phyloP scores from a whole-genome alignment of 2,888 invertebrate genomes.

The Timandra comae region DNA sequence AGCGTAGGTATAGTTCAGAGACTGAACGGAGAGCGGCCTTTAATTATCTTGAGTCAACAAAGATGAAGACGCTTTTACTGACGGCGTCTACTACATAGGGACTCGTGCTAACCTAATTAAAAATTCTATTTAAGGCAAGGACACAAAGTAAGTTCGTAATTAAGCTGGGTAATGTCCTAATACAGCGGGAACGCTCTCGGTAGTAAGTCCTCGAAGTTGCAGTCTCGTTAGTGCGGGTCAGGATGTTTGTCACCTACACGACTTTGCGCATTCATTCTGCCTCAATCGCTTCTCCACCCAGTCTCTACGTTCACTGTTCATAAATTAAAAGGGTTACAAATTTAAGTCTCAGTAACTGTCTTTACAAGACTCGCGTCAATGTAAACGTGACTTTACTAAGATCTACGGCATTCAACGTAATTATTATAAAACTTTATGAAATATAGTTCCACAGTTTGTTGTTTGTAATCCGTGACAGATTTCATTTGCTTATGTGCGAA shows the following conservation, averaged over 20 bases:
- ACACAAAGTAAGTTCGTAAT: conserved; percentile 32
- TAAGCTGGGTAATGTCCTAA: conserved; percentile 24
- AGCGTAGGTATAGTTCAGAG: not conserved
- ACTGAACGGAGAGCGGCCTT: conserved; percentile 1
- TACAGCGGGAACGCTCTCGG: conserved; percentile 19
- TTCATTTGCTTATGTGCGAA: conserved; percentile 23
- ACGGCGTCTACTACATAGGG: conserved; percentile 3
- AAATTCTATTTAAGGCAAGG: conserved; percentile 27
- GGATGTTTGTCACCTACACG: conserved; percentile 30
- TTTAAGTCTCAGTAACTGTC: conserved; percentile 27
- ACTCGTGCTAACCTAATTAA: conserved; percentile 24
- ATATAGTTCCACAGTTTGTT: conserved; percentile 11
- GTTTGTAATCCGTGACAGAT: conserved; percentile 14
- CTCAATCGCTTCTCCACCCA: not conserved
- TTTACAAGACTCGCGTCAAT: conserved; percentile 10
- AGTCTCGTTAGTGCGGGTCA: conserved; percentile 41
- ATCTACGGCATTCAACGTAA: conserved; percentile 10
- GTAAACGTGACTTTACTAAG: no score
- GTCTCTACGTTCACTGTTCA: conserved; percentile 24
- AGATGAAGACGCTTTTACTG: conserved; percentile 10
- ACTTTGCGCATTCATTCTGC: conserved; percentile 15
- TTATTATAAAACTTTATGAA: conserved; percentile 20
- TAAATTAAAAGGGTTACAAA: conserved; percentile 39
- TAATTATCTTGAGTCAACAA: conserved; percentile 8
- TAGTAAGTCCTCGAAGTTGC: conserved; percentile 32